Percentiles rank a stretch among this genome's conserved stretches.
Conservation (phyloP, 2,113 vertebrate genomes). For the Caracal caracal region DNA sequence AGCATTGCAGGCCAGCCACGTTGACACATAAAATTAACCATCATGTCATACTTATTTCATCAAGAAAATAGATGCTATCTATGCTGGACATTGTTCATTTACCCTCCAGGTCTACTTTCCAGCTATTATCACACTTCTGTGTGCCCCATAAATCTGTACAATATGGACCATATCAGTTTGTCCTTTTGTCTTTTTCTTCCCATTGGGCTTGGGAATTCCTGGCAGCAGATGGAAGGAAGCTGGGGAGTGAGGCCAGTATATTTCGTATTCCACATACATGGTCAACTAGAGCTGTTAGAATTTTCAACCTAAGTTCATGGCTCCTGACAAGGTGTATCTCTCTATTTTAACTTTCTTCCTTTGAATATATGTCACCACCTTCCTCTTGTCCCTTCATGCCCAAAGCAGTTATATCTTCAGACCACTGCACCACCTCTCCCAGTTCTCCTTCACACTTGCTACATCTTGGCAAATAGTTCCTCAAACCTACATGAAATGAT, state of each 20-base stretch:
- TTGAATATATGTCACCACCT: background rate
- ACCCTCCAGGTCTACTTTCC: background rate
- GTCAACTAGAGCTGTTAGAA: background rate
- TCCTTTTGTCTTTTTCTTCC: background rate
- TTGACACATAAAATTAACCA: background rate
- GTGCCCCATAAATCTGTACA: background rate
- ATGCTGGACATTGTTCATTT: background rate
- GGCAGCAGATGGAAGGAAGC: background rate
- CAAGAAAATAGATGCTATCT: background rate
- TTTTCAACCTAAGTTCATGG: background rate
- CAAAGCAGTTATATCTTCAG: background rate
- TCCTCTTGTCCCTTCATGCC: background rate
- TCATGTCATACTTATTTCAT: background rate
- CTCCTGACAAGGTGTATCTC: background rate
- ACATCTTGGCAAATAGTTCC: background rate
- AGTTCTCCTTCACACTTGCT: background rate
- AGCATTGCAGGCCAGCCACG: background rate
- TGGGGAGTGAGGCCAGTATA: background rate
- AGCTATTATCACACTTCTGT: background rate
- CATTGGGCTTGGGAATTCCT: background rate
- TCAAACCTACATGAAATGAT: background rate
- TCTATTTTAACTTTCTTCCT: background rate
- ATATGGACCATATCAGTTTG: background rate
- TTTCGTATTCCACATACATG: background rate
- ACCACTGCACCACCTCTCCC: rapidly evolving